These are phyloP conservation scores for Ephialtes manifestator DNA, from an alignment of 2,888 invertebrate species.

Conservation along the genomic window DNA sequence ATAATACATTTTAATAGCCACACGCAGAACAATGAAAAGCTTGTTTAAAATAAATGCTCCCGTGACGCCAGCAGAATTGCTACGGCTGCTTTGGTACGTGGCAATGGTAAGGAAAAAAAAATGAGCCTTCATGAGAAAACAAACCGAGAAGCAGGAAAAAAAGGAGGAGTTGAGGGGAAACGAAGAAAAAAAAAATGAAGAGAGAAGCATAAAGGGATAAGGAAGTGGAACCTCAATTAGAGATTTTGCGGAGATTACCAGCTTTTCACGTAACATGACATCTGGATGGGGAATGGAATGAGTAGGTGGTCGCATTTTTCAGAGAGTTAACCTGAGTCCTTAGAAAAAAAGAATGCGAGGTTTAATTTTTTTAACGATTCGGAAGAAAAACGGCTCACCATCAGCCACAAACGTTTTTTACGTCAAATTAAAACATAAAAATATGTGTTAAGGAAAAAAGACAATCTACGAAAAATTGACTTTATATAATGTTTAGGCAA, in stretches of 20 bases:
- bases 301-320: neutral
- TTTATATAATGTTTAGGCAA: too few species aligned
- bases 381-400: neutral
- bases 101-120: neutral
- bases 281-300: neutral
- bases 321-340: neutral
- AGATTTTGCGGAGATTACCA: neutral
- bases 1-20: constrained; percentile 4
- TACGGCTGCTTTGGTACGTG: neutral
- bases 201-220: neutral
- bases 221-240: constrained; percentile 15
- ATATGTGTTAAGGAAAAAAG: too few species aligned
- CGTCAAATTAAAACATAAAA: neutral
- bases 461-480: too few species aligned
- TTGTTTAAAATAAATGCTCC: constrained; percentile 38
- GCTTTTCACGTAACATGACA: neutral
- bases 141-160: neutral
- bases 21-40: constrained; percentile 18
- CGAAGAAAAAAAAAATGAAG: neutral
- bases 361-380: neutral
- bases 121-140: neutral
- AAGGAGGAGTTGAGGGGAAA: neutral
- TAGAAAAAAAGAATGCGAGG: neutral
- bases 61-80: constrained; percentile 6
- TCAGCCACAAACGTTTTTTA: neutral